Evolutionary conservation across 1,140 invertebrate species (phyloP), one percentile per base, ranked within the genome.

Genomic region (Ooceraea biroi): DNA sequence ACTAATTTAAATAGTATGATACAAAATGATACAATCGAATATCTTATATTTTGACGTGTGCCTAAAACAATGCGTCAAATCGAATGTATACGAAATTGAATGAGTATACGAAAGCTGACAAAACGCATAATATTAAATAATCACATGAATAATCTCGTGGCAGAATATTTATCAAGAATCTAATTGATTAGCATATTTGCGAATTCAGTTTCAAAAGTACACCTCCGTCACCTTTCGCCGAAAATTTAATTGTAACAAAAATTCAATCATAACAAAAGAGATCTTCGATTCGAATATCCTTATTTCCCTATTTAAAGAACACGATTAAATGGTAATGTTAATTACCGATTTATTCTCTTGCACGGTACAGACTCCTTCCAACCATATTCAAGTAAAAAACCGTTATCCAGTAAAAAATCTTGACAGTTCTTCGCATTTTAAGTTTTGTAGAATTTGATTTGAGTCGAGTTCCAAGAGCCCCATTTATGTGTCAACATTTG

Each of bases 351-450:
- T 36, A 44, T 57, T 78, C 41, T 80, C 22, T 80, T 80, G 76
- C 76, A 80, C 76, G 65, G 71, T 57, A 22, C 76, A 80, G 76
- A 71, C 76, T 80, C 76, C 76, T 80, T 80, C 76, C 76, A 80
- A 71, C 17, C 30, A 48, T 41, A 27, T 46, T 57, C 8, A 52
- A 76, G 73, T 80, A 71, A 69, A 69, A 27, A 10, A 25, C 36
- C 55, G 3, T 69, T 71, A 71, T 80, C 76, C 76, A 19, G n/a
- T 25, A 57, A 58, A 12, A 66, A 25, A 44, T 69, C 1, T 68
- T 71, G 41, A 69, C 17, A 27, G 8, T 46, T 25, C 52, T n/a
- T 41, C n/a, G 25, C 4, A 69, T 44, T 80, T 80, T 71, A 69
- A 55, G 27, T 69, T 80, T 17, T 27, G 76, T 80, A 57, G 48